Conservation (phyloP, 2,888 invertebrate species). For the Perizoma flavofasciatum region DNA sequence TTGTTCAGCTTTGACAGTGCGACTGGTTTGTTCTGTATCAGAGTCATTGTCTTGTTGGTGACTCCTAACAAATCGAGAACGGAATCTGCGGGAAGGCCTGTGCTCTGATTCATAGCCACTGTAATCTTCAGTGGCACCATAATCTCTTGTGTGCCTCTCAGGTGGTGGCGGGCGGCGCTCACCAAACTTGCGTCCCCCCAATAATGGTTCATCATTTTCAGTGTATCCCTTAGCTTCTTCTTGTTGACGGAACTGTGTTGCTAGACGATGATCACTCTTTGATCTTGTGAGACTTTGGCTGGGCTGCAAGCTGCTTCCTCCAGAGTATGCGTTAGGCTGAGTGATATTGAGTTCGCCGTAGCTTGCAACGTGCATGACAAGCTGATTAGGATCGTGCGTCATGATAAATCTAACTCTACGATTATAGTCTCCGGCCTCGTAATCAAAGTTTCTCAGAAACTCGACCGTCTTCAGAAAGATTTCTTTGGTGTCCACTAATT, state of each 20-base stretch:
- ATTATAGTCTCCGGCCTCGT: slow-evolving; percentile 95
- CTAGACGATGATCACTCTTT: slow-evolving; percentile 96
- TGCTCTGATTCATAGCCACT: slow-evolving; percentile 87
- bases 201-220: slow-evolving; percentile 87
- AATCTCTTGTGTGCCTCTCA: slow-evolving; percentile 83
- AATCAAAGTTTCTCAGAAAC: slow-evolving; percentile 96
- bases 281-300: slow-evolving; percentile 93
- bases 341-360: slow-evolving; percentile 95
- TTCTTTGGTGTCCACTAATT: slow-evolving; percentile 97
- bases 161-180: slow-evolving; percentile 85
- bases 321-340: slow-evolving; percentile 84
- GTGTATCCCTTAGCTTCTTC: slow-evolving; percentile 88
- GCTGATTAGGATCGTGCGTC: slow-evolving; percentile 96
- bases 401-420: slow-evolving; percentile 93
- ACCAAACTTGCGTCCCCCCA: slow-evolving; percentile 91
- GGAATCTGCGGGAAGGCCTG: slow-evolving; percentile 87
- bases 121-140: slow-evolving; percentile 85
- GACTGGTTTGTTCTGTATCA: slow-evolving; percentile 86
- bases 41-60: slow-evolving; percentile 90
- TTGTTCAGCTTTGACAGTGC: slow-evolving; percentile 87
- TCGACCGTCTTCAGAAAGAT: slow-evolving; percentile 98
- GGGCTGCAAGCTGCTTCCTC: slow-evolving; percentile 79
- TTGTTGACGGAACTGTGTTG: slow-evolving; percentile 94
- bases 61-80: slow-evolving; percentile 87
- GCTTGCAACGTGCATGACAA: slow-evolving; percentile 93